Evolutionary conservation across 1,140 invertebrate species (phyloP), one percentile per base, ranked within the genome.

Genomic region (Diorhabda carinulata): DNA sequence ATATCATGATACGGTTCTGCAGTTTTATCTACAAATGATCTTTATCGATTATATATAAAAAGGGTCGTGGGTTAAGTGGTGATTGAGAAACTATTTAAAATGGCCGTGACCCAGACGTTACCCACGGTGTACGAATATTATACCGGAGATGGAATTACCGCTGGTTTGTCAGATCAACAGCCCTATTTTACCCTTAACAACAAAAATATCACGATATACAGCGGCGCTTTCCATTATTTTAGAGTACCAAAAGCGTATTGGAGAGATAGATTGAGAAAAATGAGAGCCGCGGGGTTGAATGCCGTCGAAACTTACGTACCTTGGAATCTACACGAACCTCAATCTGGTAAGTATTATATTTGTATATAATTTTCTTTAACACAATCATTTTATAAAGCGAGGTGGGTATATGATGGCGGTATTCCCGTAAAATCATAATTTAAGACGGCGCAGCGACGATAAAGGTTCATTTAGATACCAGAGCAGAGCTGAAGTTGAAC

Each of bases 291-390:
- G 63, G 97, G 97, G 8, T 84, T 98, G 0, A 97, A 98, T 83
- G 87, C 95, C 0, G 86, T 98, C 6, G 90, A 94, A 73, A 95
- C 93, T 92, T 97, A 97, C 79, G 89, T 98, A 0, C 93, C 97
- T 78, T 98, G 96, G 96, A 95, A 92, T 75, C 84, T 89, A 61
- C 97, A 98, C 81, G 93, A 98, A 83, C 90, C 57, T 2, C 57
- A 75, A 60, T 69, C 69, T 40, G 87, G 88, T 2, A 83, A 88
- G 47, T 60, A 25, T 60, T 60, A 42, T 6, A 60, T 76, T 6
- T 67, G 77, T 3, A 25, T 25, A 25, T 25, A 25, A 25, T 25
- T 25, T 25, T 25, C 25, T 25, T 25, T 25, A 25, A 25, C 25
- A 25, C 25, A 25, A 25, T 25, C 25, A 25, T 25, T 25, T 25